Base-by-base conservation (phyloP, 2,888 invertebrate species). In the Agelastica alni region DNA sequence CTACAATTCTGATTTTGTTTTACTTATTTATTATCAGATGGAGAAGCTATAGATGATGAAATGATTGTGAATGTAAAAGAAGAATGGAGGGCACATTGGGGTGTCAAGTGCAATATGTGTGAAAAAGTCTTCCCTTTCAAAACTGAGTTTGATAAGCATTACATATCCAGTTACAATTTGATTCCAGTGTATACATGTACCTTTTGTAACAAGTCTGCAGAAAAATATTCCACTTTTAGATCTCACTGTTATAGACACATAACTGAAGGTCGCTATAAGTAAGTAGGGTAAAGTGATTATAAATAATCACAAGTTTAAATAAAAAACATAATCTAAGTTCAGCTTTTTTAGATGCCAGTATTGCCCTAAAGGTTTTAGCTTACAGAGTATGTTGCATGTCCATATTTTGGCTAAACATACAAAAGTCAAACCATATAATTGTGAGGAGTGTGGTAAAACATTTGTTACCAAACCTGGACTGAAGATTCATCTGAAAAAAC, bases 161-260 rank as follows among this genome's bases (percentile, higher is more conserved):
- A 81, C 64, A 62, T 71, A 1, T 65, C 62, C 10, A 68, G 57
- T 37, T 75, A 77, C 58, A 71, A 69, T 37, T 70, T 72, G 13
- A 74, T 77, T 37, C 84, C 84, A 18, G 72, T 80, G 2, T 84
- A 83, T 70, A 78, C 80, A 2, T 84, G 84, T 67, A 80, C 80
- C 41, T 79, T 81, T 61, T 85, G 84, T 65, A 77, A 78, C 51
- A 82, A 82, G 62, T 76, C 79, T 51, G 80, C 78, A 64, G 78
- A 79, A 13, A 81, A 81, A 61, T 84, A 83, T 69, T 72, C 77
- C 1, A 71, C 77, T 20, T 83, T 83, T 63, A 75, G 79, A 10
- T 75, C 79, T 34, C 84, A 85, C 67, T 82, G 82, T 70, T 81
- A 83, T 64, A 72, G 80, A 49, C 84, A 85, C 65, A 77, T 82